Conservation (phyloP, 2,113 vertebrate genomes). For the Malaclemys terrapin region DNA sequence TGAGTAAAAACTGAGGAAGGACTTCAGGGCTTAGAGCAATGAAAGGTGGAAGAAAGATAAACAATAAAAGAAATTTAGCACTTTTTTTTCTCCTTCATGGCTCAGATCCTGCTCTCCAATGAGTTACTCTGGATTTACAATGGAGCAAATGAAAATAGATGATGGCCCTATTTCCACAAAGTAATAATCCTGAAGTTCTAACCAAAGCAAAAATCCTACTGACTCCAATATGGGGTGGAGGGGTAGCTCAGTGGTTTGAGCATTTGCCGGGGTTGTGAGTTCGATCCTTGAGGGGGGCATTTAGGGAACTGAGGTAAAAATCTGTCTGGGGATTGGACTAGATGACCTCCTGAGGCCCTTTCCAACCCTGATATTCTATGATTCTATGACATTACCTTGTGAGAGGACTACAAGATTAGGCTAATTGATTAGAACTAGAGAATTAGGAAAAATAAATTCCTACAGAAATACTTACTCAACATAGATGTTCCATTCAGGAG, state of each 20-base stretch:
- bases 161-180: neutral
- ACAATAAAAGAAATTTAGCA: neutral
- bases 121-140: neutral
- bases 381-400: fast-evolving
- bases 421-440: neutral
- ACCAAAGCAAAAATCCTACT: neutral
- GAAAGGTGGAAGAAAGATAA: neutral
- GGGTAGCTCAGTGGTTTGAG: no score
- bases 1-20: neutral
- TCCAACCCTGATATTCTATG: no score
- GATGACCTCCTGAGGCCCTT: no score
- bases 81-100: neutral
- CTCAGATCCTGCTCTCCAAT: neutral
- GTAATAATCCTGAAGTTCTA: neutral
- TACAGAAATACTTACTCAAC: slow-evolving; percentile 90
- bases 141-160: neutral
- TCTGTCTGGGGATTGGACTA: no score
- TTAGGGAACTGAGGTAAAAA: no score
- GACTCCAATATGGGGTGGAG: neutral
- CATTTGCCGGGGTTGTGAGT: no score
- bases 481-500: slow-evolving; percentile 83
- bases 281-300: no score
- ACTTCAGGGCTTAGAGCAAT: neutral
- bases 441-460: neutral
- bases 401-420: neutral